These are phyloP conservation scores for Siderastrea siderea DNA, from an alignment of 92 coral and sea anemone species.

Conservation along the genomic window DNA sequence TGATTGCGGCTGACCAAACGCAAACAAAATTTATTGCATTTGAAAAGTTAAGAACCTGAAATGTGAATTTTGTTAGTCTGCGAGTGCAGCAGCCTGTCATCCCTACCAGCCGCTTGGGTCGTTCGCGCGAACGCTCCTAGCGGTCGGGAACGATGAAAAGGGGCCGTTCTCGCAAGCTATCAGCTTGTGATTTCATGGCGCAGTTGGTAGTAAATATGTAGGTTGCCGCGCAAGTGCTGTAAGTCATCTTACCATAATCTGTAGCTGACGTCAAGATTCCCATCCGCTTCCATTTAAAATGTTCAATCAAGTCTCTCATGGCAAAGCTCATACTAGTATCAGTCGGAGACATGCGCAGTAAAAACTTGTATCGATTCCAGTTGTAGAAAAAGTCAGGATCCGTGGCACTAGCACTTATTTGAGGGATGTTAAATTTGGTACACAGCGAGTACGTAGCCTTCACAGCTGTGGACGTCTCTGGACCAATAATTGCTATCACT, in stretches of 20 bases:
- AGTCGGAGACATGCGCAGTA: conserved; percentile 76
- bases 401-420: conserved; percentile 76
- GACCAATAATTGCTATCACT: conserved; percentile 83
- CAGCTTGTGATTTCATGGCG: no score
- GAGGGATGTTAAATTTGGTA: conserved; percentile 75
- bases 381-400: conserved; percentile 68
- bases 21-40: no score
- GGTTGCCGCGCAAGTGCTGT: no score
- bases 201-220: no score
- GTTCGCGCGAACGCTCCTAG: no score
- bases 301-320: conserved; percentile 34
- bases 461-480: conserved; percentile 78
- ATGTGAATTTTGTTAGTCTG: no score
- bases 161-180: no score
- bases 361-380: conserved; percentile 39
- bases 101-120: no score
- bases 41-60: no score
- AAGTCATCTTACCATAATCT: conserved; percentile 74
- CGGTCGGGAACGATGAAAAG: no score
- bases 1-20: no score
- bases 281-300: conserved; percentile 78
- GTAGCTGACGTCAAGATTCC: conserved; percentile 80
- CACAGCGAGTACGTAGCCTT: conserved; percentile 72
- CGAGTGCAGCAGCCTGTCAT: no score
- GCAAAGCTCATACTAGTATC: conserved; percentile 45